phyloP scores from a whole-genome alignment of 2,113 vertebrate genomes.

The Mandrillus leucophaeus region DNA sequence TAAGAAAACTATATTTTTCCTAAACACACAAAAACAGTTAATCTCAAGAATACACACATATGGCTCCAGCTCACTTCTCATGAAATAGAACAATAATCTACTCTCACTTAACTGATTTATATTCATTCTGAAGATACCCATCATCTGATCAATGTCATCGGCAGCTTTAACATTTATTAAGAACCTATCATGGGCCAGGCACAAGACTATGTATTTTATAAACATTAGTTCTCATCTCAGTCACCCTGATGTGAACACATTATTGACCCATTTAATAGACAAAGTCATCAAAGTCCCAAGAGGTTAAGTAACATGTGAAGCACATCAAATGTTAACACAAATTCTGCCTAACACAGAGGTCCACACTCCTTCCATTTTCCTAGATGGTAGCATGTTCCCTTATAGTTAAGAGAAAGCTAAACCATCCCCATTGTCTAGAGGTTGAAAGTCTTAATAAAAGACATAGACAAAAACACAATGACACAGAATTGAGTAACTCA shows the following conservation, averaged over 20 bases:
- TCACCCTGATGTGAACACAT: not conserved
- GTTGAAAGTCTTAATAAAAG: not conserved
- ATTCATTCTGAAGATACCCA: not conserved
- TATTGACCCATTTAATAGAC: not conserved
- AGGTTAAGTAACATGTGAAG: not conserved
- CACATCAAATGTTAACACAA: not conserved
- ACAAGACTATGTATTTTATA: not conserved
- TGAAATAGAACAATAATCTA: conserved; percentile 9
- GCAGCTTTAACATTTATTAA: not conserved
- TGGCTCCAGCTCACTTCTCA: not conserved
- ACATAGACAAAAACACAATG: not conserved
- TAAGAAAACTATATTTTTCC: conserved; percentile 30
- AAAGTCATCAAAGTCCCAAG: not conserved
- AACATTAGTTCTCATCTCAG: not conserved
- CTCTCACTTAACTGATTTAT: not conserved
- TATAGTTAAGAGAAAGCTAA: conserved; percentile 10
- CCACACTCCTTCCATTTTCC: not conserved
- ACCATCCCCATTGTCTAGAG: not conserved
- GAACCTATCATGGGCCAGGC: not conserved
- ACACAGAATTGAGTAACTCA: not conserved
- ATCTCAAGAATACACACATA: conserved; percentile 6
- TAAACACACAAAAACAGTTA: not conserved
- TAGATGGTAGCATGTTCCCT: not conserved
- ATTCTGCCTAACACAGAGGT: not conserved
- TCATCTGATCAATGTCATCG: not conserved